Percentiles rank a stretch among this genome's conserved stretches.
phyloP scores from a whole-genome alignment of 2,888 invertebrate species.

The Morpho helenor region DNA sequence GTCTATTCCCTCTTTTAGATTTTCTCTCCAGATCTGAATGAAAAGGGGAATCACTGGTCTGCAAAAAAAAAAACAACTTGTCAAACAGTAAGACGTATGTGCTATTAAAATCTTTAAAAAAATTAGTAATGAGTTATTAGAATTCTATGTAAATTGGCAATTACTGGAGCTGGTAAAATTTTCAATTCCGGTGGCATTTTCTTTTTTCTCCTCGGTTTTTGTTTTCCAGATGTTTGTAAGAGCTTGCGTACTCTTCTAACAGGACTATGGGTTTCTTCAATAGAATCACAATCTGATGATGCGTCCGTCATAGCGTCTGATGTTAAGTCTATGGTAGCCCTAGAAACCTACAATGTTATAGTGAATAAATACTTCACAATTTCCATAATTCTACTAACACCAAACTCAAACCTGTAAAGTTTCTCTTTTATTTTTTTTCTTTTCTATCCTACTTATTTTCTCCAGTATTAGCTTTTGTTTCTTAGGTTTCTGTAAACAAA shows the following conservation, averaged over 20 bases:
- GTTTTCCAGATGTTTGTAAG: slow-evolving; percentile 53
- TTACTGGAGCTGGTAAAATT: slow-evolving; percentile 68
- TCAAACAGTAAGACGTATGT: too few species aligned
- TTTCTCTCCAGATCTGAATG: slow-evolving; percentile 68
- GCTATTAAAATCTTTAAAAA: too few species aligned
- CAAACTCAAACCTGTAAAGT: slow-evolving; percentile 71
- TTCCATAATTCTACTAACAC: neutral
- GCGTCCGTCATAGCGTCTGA: slow-evolving; percentile 84
- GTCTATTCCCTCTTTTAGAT: slow-evolving; percentile 51
- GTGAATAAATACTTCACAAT: neutral
- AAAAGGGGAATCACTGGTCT: slow-evolving; percentile 73
- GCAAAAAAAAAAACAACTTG: slow-evolving; percentile 22
- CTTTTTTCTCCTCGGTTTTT: slow-evolving; percentile 66
- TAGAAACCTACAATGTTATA: slow-evolving; percentile 66
- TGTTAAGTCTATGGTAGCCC: slow-evolving; percentile 80
- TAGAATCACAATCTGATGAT: slow-evolving; percentile 81
- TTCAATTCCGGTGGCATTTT: slow-evolving; percentile 77
- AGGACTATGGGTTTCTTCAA: slow-evolving; percentile 66
- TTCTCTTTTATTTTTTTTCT: slow-evolving; percentile 73
- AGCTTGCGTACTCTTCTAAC: slow-evolving; percentile 64
- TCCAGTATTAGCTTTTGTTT: slow-evolving; percentile 61
- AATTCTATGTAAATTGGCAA: neutral
- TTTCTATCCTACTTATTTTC: slow-evolving; percentile 64
- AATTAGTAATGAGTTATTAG: neutral
- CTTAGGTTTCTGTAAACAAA: slow-evolving; percentile 50